phyloP scores from a whole-genome alignment of 2,888 invertebrate species.

The Vannuccia rotundouncinata region DNA sequence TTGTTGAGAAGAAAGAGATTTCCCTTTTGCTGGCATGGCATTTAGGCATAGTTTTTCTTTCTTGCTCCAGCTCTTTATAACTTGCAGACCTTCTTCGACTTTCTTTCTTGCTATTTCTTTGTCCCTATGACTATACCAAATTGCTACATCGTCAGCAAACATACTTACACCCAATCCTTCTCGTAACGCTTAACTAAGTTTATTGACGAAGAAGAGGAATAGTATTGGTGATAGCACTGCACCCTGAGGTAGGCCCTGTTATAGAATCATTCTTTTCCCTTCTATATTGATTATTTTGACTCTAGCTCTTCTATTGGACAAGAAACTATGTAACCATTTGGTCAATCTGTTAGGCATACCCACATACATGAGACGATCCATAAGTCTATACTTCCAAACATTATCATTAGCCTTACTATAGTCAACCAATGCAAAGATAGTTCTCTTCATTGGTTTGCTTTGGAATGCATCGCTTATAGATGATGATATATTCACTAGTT shows the following conservation, averaged over 20 bases:
- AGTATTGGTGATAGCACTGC: constrained; percentile 17
- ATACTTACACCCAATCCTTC: background rate
- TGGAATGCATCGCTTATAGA: background rate
- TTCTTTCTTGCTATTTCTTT: background rate
- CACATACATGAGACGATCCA: background rate
- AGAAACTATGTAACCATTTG: constrained; percentile 7
- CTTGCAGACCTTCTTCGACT: background rate
- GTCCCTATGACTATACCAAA: background rate
- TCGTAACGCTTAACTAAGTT: background rate
- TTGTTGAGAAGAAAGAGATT: background rate
- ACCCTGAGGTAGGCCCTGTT: constrained; percentile 16
- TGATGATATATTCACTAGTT: background rate
- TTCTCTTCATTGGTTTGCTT: background rate
- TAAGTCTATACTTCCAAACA: background rate
- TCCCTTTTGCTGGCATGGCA: background rate
- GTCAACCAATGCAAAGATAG: background rate
- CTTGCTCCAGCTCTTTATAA: background rate
- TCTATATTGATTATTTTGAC: background rate
- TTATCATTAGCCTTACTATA: constrained; percentile 11
- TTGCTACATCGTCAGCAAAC: constrained; percentile 27
- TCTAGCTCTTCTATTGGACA: background rate
- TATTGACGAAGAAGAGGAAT: constrained; percentile 8
- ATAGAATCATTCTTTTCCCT: background rate
- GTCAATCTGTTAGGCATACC: background rate
- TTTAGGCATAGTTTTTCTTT: background rate